Evolutionary conservation across 2,113 vertebrate genomes (phyloP), one percentile per base, ranked within the genome.

Genomic region (Pedetes capensis): DNA sequence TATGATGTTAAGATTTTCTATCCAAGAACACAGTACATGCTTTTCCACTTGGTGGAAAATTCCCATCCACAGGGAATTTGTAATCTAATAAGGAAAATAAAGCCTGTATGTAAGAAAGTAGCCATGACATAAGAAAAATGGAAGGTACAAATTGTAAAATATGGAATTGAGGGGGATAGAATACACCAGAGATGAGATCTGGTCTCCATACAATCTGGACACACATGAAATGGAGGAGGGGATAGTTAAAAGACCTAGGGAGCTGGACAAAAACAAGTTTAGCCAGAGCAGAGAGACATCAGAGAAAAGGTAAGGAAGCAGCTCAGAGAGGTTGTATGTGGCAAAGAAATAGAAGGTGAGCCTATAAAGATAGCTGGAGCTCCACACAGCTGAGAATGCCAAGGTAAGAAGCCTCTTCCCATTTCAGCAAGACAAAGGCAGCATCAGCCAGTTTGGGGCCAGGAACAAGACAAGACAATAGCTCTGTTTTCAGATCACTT

Each of bases 241-340:
- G 8, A 47, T 47, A 13, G 23, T 25, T 42, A 29, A 42, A 53
- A 29, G 20, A 32, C n/a, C 18, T 0, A 6, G 8, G 44, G 8
- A 29, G 6, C 25, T 44, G 23, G 37, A 25, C 20, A 6, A 69
- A 88, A 22, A 42, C 22, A 79, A 85, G 55, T 57, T 68, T 57
- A 53, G 53, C 69, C 82, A 44, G 37, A 13, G 37, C 76, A 78
- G 2, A 6, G 53, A 47, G 74, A 32, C 34, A 61, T 10, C 59
- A 14, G 22, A 49, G 69, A 47, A 75, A 12, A 17, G 23, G 51
- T 37, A 11, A 57, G 3, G 0, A 6, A 37, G 13, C 47, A 57
- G 51, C 42, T 72, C 2, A 0, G 42, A 16, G 1, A 47, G 42
- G 8, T 13, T 9, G 37, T 42, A 0, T 0, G 6, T 6, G 32